Base-by-base conservation (phyloP, 2,113 vertebrate genomes). In the Uropsilus gracilis region DNA sequence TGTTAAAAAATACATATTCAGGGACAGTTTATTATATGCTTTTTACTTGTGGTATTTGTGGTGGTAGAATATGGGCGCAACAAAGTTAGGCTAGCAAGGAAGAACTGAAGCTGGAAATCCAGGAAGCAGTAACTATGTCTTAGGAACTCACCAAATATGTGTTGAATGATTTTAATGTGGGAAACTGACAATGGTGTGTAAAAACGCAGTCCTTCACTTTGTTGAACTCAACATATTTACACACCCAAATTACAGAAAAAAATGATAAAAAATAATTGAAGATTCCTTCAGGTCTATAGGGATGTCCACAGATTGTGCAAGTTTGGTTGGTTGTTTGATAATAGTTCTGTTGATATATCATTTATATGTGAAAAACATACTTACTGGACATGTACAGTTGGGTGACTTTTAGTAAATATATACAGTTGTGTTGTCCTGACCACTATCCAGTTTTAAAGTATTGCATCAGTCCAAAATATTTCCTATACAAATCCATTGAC, bases 221-320 rank as follows among this genome's bases (percentile, higher is more conserved):
- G 26, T 20, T 48, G 10, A 90, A 92, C 53, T 66, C 90, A 66
- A 68, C 28, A 61, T 3, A 32, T 5, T 69, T 64, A 75, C 13
- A 32, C 64, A 84, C 7, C 46, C 50, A 84, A 86, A 88, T 94
- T 64, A 95, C n/a, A 92, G 69, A 22, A 44, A 24, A 24, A 94
- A 63, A 75, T 53, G 46, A 44, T 30, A 89, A 83, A 87, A 87
- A 44, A 66, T 28, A 68, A 17, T 92, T 87, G 39, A 91, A 91
- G 24, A 94, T 81, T 26, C 82, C 9, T 66, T 78, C 10, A 66
- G 18, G 55, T 34, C 42, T 73, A n/a, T 18, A 77, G 24, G 48
- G 5, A 1, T 72, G 28, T 61, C 42, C 61, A 82, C 48, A 82
- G 73, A 42, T 42, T 72, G 30, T 44, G 26, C 20, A 17, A 37